These are phyloP conservation scores for Myodes glareolus DNA, from an alignment of 2,113 vertebrate species.

Conservation along the genomic window DNA sequence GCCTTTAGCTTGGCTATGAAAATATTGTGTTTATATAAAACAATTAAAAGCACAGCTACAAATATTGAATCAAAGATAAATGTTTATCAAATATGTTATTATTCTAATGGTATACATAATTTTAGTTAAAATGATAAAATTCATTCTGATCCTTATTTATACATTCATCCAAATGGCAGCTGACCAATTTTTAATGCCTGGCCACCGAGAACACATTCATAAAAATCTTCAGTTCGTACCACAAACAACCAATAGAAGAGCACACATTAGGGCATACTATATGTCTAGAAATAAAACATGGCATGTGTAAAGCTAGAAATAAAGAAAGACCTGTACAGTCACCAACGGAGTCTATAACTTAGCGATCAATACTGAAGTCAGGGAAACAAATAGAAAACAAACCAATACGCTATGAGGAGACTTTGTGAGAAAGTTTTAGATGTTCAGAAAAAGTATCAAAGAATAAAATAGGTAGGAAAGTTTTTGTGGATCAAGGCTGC, in stretches of 20 bases:
- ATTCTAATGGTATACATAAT: not conserved
- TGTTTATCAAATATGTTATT: not conserved
- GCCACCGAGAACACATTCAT: not conserved
- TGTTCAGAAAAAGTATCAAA: not conserved
- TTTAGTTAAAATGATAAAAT: conserved; percentile 36
- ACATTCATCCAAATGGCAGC: not conserved
- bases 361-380: not conserved
- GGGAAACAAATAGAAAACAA: not conserved
- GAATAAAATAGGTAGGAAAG: not conserved
- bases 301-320: not conserved
- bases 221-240: not conserved
- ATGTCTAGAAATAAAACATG: not conserved
- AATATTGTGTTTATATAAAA: conserved; percentile 27
- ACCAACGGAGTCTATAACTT: not conserved
- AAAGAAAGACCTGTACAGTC: not conserved
- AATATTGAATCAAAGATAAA: conserved; percentile 23
- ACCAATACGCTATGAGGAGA: too few relatives aligned
- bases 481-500: not conserved
- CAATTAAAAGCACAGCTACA: conserved; percentile 47
- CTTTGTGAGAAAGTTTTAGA: not conserved
- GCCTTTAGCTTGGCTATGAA: conserved; percentile 32
- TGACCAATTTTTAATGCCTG: not conserved
- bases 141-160: not conserved
- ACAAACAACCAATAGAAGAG: not conserved
- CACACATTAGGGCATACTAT: not conserved